Evolutionary conservation across 2,797 vertebrate genomes (phyloP), one percentile per base, ranked within the genome.

Genomic region (Buphagus erythrorhynchus): DNA sequence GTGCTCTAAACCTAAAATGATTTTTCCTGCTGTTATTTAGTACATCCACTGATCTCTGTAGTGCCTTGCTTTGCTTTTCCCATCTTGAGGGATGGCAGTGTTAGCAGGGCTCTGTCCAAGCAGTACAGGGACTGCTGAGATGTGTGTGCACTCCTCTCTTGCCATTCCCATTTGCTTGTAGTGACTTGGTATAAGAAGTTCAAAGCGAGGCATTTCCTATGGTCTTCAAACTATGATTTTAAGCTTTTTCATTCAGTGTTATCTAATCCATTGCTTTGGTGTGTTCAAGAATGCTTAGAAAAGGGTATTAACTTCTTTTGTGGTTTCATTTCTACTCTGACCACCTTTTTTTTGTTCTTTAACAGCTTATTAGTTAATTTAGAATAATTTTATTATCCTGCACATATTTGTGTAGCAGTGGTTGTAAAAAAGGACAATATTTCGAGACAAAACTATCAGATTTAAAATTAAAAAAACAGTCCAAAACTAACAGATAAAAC

Each of bases 381-480:
- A 33, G 29, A 67, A 52, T 80, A 16, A 13, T 13, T 72, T 38
- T 48, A 33, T 84, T 59, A 31, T 52, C 2, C 9, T 38, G 4
- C 11, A 28, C 2, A 0, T 43, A 20, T 45, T n/a, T 11, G n/a
- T 52, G 10, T 33, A 43, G 20, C 3, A 40, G 45, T 8, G 4
- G 2, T 13, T 75, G 28, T 80, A 35, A 73, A 73, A 78, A 61
- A 11, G 16, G 33, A 36, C 12, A 43, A 5, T 15, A 75, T 59
- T 81, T 52, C 75, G 51, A 73, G 42, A 22, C 8, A 65, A 90
- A 88, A 48, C 6, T 36, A 4, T 16, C 57, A 11, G 4, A 17
- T 77, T 29, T 55, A 43, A 48, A 76, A 82, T 42, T 16, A 1
- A 35, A 57, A 52, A n/a, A 35, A 0, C 22, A 57, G 19, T 35